These are phyloP conservation scores for Drosophila sucinea DNA, from an alignment of 1,140 invertebrate genomes.

Conservation along the genomic window DNA sequence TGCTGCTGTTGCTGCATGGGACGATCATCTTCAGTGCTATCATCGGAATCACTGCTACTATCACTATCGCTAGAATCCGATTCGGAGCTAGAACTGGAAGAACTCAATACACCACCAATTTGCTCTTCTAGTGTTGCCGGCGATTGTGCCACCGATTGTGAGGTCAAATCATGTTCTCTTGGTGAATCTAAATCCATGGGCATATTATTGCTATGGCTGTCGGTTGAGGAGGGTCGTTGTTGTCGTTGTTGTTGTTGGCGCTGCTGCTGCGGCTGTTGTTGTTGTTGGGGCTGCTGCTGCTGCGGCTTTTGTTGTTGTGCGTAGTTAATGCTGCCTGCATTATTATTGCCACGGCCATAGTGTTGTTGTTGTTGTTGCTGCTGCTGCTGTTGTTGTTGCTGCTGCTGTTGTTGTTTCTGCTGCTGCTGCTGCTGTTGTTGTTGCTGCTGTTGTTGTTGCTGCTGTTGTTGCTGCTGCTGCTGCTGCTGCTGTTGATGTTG, in stretches of 20 bases:
- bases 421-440: not conserved
- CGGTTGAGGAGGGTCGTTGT: slow-evolving; percentile 39
- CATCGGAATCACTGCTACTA: slow-evolving; percentile 82
- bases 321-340: slow-evolving; percentile 39
- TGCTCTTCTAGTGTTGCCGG: slow-evolving; percentile 75
- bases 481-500: slow-evolving; percentile 63
- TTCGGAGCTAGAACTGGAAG: slow-evolving; percentile 79
- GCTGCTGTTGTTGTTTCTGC: slow-evolving; percentile 25
- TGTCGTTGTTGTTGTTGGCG: slow-evolving; percentile 25
- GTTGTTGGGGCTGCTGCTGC: not conserved
- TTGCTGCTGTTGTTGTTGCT: not conserved
- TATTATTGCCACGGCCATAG: slow-evolving; percentile 56
- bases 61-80: slow-evolving; percentile 84
- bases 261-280: too few species aligned
- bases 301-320: slow-evolving; percentile 49
- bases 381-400: not conserved
- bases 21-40: slow-evolving; percentile 71
- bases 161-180: slow-evolving; percentile 54
- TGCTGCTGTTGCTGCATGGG: slow-evolving; percentile 33
- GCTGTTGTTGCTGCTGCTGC: slow-evolving; percentile 28
- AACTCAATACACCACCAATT: slow-evolving; percentile 74
- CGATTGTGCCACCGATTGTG: slow-evolving; percentile 68
- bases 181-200: slow-evolving; percentile 62
- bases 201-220: slow-evolving; percentile 61
- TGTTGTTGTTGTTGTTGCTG: slow-evolving; percentile 33